These are phyloP conservation scores for Drosophila nigrodunni DNA, from an alignment of 1,140 invertebrate genomes.

Conservation along the genomic window DNA sequence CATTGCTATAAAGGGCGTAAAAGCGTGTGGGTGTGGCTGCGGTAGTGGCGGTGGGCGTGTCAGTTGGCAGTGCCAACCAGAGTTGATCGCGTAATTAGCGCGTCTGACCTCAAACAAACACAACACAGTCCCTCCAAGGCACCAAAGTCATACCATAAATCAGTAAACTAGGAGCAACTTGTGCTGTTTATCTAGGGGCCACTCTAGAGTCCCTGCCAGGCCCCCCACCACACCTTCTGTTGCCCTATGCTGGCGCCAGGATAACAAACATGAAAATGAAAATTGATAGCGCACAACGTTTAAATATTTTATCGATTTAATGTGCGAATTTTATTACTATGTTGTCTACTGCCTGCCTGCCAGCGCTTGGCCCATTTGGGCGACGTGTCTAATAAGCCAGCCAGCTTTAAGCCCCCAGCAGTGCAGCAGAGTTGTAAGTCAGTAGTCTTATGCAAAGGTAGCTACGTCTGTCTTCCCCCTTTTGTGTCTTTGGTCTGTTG, in stretches of 20 bases:
- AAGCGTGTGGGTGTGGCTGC: slow-evolving; percentile 6
- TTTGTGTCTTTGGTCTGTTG: neutral
- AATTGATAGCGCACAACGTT: slow-evolving; percentile 71
- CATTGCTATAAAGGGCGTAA: slow-evolving; percentile 10
- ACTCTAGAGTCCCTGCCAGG: slow-evolving; percentile 36
- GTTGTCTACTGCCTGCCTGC: neutral
- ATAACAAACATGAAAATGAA: slow-evolving; percentile 62
- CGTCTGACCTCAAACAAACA: slow-evolving; percentile 57
- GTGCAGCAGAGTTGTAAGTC: slow-evolving; percentile 6
- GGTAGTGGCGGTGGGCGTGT: slow-evolving; percentile 4
- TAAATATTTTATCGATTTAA: slow-evolving; percentile 79
- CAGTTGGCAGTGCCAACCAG: neutral
- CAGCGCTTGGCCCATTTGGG: neutral
- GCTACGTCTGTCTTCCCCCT: neutral
- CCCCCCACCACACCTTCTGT: neutral
- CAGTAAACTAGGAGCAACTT: slow-evolving; percentile 25
- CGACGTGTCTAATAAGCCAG: slow-evolving; percentile 20
- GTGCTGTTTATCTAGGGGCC: slow-evolving; percentile 36
- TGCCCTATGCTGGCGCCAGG: slow-evolving; percentile 45
- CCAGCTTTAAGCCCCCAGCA: slow-evolving; percentile 16
- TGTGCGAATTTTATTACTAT: slow-evolving; percentile 43
- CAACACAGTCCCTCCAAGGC: neutral
- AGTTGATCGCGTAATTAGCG: slow-evolving; percentile 80
- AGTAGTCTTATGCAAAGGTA: slow-evolving; percentile 17
- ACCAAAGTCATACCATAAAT: slow-evolving; percentile 31